Evolutionary conservation across 2,797 vertebrate species (phyloP).

Genomic region (Clarias platycephalus): DNA sequence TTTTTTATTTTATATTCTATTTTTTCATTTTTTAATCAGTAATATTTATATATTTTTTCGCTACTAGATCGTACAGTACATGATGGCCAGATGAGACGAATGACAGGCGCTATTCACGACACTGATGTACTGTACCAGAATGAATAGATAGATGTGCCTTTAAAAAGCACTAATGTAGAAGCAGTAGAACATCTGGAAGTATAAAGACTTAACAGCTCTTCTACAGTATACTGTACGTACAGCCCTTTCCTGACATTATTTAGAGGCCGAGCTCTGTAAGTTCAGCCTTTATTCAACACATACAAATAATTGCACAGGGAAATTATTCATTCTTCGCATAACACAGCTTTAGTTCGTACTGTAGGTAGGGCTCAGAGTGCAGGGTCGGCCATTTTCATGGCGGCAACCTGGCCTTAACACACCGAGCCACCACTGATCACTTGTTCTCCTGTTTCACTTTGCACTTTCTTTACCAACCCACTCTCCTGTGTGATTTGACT

Average conservation of each 20-base stretch:
- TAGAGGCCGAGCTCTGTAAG: neutral
- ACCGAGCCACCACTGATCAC: too few species aligned
- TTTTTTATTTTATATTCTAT: neutral
- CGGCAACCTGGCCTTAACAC: too few species aligned
- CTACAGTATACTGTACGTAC: neutral
- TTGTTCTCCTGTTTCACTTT: conserved; percentile 39
- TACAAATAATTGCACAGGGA: too few species aligned
- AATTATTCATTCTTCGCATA: too few species aligned
- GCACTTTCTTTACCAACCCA: conserved; percentile 21
- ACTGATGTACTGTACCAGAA: too few species aligned
- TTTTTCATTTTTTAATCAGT: neutral
- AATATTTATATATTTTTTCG: neutral
- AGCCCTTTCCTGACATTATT: neutral
- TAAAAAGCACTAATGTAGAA: neutral
- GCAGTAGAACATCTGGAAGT: neutral
- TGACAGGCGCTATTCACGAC: neutral
- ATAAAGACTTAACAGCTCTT: neutral
- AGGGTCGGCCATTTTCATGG: too few species aligned
- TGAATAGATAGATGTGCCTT: neutral
- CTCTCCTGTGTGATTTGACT: neutral
- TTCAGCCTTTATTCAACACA: too few species aligned
- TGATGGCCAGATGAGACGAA: neutral
- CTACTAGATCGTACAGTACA: neutral
- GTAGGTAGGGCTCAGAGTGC: too few species aligned
- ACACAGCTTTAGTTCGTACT: too few species aligned